Evolutionary conservation across 2,888 invertebrate genomes (phyloP).

Genomic region (Hoplodrina ambigua): DNA sequence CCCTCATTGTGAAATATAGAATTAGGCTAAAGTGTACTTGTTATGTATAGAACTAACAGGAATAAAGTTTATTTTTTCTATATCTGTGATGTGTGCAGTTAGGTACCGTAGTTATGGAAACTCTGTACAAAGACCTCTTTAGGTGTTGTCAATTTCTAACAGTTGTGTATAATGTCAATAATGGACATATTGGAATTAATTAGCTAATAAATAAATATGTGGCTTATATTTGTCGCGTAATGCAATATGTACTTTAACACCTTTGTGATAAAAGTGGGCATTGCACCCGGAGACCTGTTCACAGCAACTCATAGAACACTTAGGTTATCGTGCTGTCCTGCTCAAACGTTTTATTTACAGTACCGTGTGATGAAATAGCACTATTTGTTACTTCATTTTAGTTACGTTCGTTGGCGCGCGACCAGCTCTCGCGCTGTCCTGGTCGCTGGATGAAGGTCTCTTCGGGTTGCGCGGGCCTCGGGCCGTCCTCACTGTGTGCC

Average conservation of each 20-base stretch:
- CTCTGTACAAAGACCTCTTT: slow-evolving; percentile 84
- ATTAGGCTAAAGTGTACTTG: slow-evolving; percentile 82
- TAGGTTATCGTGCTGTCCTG: slow-evolving; percentile 61
- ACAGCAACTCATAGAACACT: slow-evolving; percentile 39
- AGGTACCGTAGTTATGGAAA: slow-evolving; percentile 75
- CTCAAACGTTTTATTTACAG: slow-evolving; percentile 61
- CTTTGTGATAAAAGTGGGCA: slow-evolving; percentile 63
- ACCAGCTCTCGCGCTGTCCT: slow-evolving; percentile 37
- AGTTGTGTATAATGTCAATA: slow-evolving; percentile 74
- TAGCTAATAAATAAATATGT: slow-evolving; percentile 76
- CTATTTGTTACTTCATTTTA: slow-evolving; percentile 58
- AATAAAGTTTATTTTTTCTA: slow-evolving; percentile 84
- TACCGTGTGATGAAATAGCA: slow-evolving; percentile 57
- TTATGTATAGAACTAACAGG: slow-evolving; percentile 80
- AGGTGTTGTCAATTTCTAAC: slow-evolving; percentile 86
- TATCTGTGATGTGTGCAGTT: slow-evolving; percentile 86
- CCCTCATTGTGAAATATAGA: slow-evolving; percentile 62
- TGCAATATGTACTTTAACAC: slow-evolving; percentile 74
- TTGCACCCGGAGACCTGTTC: slow-evolving; percentile 64
- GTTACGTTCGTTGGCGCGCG: slow-evolving; percentile 40
- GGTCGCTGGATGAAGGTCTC: slow-evolving; percentile 66
- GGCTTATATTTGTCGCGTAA: slow-evolving; percentile 82
- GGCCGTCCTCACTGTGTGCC: slow-evolving; percentile 85
- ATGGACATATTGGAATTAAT: slow-evolving; percentile 71
- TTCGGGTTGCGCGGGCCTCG: slow-evolving; percentile 76